Evolutionary conservation across 2,888 invertebrate species (phyloP).

Genomic region (Lasioglossum marginatum): DNA sequence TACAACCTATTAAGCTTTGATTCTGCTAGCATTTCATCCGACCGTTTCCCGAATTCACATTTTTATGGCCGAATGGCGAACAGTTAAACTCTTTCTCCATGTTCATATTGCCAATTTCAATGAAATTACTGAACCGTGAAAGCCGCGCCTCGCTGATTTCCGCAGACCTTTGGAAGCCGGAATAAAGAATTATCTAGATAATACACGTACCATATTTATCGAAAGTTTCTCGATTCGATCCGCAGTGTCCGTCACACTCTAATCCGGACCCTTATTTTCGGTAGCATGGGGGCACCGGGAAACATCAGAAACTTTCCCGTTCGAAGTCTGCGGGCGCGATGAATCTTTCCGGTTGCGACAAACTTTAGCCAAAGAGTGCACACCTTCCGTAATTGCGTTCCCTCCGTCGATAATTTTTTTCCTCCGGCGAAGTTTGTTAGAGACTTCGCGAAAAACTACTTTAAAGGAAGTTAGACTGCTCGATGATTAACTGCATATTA

Average conservation of each 20-base stretch:
- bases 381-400: constrained; percentile 33
- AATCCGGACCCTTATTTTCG: background rate
- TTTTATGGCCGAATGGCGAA: background rate
- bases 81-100: background rate
- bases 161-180: background rate
- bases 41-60: background rate
- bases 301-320: background rate
- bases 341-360: constrained; percentile 3
- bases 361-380: constrained; percentile 11
- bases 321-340: background rate
- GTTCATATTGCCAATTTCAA: background rate
- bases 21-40: background rate
- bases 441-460: constrained; percentile 21
- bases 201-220: background rate
- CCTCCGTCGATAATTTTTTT: constrained; percentile 28
- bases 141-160: background rate
- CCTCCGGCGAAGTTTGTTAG: constrained; percentile 33
- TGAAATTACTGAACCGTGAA: background rate
- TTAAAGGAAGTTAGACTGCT: constrained; percentile 29
- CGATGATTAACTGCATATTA: constrained; percentile 12
- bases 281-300: background rate
- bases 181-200: background rate
- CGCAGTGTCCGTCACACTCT: background rate
- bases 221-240: background rate
- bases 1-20: background rate